Conservation (phyloP, 2,113 vertebrate genomes). For the Rhinopomastus cyanomelas region DNA sequence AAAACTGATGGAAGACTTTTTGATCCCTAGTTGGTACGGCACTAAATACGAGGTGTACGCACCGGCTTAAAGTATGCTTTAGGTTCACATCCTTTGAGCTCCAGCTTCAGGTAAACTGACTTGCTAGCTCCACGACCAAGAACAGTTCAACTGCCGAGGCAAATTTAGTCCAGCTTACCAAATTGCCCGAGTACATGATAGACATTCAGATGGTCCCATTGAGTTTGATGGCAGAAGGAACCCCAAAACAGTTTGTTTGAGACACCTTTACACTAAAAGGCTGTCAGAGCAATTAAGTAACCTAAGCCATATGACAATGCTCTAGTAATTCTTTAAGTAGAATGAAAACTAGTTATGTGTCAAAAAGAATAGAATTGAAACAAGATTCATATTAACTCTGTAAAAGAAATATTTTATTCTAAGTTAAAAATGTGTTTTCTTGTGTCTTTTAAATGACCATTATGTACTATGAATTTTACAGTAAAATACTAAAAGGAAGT, state of each 20-base stretch:
- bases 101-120: neutral
- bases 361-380: neutral
- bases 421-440: neutral
- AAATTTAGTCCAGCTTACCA: neutral
- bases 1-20: neutral
- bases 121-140: neutral
- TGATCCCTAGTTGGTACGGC: neutral
- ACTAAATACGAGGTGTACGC: neutral
- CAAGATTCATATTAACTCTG: neutral
- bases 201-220: neutral
- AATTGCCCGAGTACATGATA: neutral
- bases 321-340: neutral
- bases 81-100: neutral
- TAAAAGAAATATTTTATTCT: neutral
- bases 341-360: neutral
- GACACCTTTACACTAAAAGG: neutral
- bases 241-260: neutral
- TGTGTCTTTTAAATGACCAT: neutral
- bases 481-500: constrained; percentile 28
- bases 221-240: neutral
- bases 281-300: neutral
- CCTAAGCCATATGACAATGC: neutral
- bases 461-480: neutral
- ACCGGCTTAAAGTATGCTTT: neutral
- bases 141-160: neutral